A percentile compares a stretch with the other conserved stretches of the same genome.
These are phyloP conservation scores for Mastomys natalensis DNA, from an alignment of 2,113 vertebrate species.

Conservation along the genomic window DNA sequence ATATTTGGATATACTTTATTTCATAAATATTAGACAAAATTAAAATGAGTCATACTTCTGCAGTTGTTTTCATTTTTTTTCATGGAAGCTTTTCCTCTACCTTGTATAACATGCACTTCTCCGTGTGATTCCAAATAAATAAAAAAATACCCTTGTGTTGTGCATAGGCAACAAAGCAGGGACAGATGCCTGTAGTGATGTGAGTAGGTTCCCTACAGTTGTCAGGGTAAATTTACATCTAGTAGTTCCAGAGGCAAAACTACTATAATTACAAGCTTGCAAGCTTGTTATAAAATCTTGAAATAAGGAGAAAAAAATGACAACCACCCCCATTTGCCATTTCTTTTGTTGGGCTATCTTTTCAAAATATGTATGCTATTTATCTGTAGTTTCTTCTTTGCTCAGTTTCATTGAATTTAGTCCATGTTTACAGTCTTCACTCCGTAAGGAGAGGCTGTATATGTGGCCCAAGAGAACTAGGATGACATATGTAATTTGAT, in stretches of 20 bases:
- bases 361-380: neutral
- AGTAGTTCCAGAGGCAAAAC: neutral
- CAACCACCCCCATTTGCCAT: neutral
- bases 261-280: neutral
- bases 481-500: neutral
- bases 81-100: neutral
- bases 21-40: neutral
- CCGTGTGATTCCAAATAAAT: neutral
- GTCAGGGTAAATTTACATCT: neutral
- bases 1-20: neutral
- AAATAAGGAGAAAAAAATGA: neutral
- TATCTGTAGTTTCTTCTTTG: neutral
- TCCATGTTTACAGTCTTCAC: neutral
- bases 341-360: neutral
- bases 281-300: slow-evolving; percentile 3
- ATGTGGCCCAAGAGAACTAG: neutral
- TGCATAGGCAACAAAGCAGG: neutral
- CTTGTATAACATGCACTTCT: neutral
- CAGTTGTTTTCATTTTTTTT: neutral
- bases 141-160: neutral
- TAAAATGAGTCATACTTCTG: neutral
- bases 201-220: neutral
- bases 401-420: neutral
- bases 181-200: neutral
- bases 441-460: neutral